A percentile compares a stretch with the other conserved stretches of the same genome.
Evolutionary conservation across 2,888 invertebrate genomes (phyloP).

Genomic region (Philopedon plagiatum): DNA sequence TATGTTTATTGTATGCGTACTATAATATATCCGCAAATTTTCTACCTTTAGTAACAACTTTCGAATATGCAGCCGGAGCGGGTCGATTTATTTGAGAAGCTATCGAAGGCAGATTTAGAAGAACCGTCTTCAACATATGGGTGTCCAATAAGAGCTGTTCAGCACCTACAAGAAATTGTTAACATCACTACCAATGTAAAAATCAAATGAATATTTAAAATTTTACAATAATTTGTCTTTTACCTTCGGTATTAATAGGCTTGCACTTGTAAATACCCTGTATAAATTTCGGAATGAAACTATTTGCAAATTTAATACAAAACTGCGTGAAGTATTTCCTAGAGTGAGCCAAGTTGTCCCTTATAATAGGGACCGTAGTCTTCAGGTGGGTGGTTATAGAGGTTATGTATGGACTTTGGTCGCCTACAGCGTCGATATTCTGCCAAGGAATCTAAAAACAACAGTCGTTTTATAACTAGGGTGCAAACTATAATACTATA

Average conservation of each 20-base stretch:
- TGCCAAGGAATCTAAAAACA: conserved; percentile 86
- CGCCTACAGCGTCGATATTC: conserved; percentile 93
- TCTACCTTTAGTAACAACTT: conserved; percentile 74
- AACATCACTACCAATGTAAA: no score
- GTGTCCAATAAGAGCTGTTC: conserved; percentile 95
- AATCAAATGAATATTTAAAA: no score
- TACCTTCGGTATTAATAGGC: conserved; percentile 84
- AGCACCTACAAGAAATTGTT: conserved; percentile 73
- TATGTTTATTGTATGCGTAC: no score
- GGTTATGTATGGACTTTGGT: conserved; percentile 96
- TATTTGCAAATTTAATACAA: conserved; percentile 95
- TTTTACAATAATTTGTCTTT: not conserved
- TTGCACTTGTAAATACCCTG: conserved; percentile 93
- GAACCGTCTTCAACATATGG: conserved; percentile 92
- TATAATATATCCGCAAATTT: no score
- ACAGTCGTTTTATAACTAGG: conserved; percentile 10
- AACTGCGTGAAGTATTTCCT: conserved; percentile 98
- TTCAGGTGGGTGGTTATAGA: conserved; percentile 90
- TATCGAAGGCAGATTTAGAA: conserved; percentile 94
- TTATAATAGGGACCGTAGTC: conserved; percentile 87
- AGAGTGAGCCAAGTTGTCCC: conserved; percentile 91
- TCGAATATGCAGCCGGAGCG: conserved; percentile 90
- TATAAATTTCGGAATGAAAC: conserved; percentile 95
- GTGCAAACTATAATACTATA: no score
- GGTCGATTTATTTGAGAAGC: conserved; percentile 90